Percentiles rank a stretch among this genome's conserved stretches.
These are phyloP conservation scores for Sinocyclocheilus anophthalmus DNA, from an alignment of 2,113 vertebrate species.

Conservation along the genomic window DNA sequence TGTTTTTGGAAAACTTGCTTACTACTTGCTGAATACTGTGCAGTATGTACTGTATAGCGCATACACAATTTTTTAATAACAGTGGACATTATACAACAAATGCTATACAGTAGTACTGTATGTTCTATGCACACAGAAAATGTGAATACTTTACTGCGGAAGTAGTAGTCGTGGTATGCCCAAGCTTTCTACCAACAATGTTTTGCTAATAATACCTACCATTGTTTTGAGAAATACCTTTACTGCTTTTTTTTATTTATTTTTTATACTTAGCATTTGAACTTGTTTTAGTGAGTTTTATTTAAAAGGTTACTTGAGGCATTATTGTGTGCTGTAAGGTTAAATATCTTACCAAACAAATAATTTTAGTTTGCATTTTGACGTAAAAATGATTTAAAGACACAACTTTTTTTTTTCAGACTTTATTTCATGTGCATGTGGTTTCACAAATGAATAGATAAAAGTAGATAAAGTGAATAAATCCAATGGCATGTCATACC, in stretches of 20 bases:
- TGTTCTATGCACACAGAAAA: not conserved
- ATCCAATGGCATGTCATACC: slow-evolving; percentile 16
- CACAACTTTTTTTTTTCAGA: slow-evolving; percentile 25
- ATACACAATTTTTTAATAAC: not conserved
- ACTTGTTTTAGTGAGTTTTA: no score
- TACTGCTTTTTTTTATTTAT: no score
- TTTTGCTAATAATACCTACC: not conserved
- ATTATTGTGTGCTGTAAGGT: not conserved
- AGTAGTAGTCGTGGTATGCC: no score
- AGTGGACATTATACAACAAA: not conserved
- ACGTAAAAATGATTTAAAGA: not conserved
- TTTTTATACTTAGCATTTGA: no score
- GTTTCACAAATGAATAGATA: slow-evolving; percentile 48
- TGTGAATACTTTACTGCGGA: no score
- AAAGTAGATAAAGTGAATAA: slow-evolving; percentile 22
- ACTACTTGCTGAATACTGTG: not conserved
- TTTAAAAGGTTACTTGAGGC: not conserved
- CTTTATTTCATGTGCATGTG: slow-evolving; percentile 61
- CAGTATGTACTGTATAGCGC: not conserved
- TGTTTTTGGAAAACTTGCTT: not conserved
- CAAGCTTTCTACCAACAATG: no score
- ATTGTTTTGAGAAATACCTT: not conserved
- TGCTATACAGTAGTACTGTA: not conserved
- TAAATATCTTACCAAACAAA: not conserved
- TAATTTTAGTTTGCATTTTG: not conserved